Base-by-base conservation (phyloP, 35 echinoderm and acorn worm genomes). In the Apostichopus japonicus region DNA sequence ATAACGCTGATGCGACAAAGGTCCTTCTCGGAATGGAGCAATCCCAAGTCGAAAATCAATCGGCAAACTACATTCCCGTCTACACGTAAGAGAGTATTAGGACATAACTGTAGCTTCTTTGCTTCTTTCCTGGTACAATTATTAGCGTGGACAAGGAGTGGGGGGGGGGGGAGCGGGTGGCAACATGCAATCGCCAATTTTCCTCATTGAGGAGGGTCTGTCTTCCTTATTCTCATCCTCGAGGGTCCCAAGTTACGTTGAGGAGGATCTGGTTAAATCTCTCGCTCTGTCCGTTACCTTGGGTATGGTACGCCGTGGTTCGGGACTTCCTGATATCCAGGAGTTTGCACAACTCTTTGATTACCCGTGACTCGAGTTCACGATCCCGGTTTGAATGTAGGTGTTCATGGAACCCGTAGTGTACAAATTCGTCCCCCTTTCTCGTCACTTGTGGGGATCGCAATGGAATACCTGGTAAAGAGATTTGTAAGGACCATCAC, bases 401-500 rank as follows among this genome's bases (percentile, higher is more conserved):
- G 11, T 83, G 51, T 54, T 92, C 94, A 57, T 90, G 94, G 55
- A 92, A 79, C 2, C 94, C 83, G 65, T 93, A 93, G n/a, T 93
- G 77, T n/a, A 93, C 33, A 67, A 94, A 92, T 1, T 91, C 19
- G 3, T 94, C 6, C 77, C 86, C 53, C 92, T 11, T 65, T 96
- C 89, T 94, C 92, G 72, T 96, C 89, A 8, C 63, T 83, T 0
- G 92, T 96, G 24, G 95, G 95, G 80, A 84, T 90, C 1, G 92
- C 92, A 23, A 90, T 23, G 1, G 95, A 27, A 72, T 93, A 96
- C 23, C 80, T 70, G 15, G 87, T 95, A 54, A 90, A 95, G 76
- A 93, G 92, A 27, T 95, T 84, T 53, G 84, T 95, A 6, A 95
- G 56, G 6, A 96, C 95, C 10, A 96, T 23, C 59, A 96, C 87